Conservation (phyloP, 2,113 vertebrate genomes). For the Erpornis zantholeuca region DNA sequence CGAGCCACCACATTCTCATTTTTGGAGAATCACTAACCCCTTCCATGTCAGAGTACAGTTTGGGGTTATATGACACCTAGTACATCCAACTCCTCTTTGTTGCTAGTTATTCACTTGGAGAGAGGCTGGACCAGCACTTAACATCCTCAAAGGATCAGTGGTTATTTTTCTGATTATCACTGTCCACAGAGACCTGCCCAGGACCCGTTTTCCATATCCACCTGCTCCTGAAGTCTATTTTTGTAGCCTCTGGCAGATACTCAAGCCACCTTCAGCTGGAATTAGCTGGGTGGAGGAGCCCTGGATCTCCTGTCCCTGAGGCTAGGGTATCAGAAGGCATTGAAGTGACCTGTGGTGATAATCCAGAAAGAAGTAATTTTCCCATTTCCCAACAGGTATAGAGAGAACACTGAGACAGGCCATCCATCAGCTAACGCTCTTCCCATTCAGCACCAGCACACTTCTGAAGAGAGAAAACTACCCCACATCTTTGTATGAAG, state of each 20-base stretch:
- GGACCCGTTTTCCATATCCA: not conserved
- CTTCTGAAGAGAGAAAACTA: not conserved
- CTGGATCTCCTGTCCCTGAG: not conserved
- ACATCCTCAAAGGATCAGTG: not conserved
- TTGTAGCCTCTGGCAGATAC: not conserved
- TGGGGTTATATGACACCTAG: not conserved
- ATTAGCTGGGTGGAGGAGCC: not conserved
- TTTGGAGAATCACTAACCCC: not conserved
- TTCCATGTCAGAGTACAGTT: not conserved
- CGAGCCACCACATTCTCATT: not conserved
- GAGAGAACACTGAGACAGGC: rapidly evolving
- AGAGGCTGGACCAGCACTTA: not conserved
- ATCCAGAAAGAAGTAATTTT: not conserved
- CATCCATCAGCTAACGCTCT: not conserved
- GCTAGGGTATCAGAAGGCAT: not conserved
- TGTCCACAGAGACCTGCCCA: not conserved
- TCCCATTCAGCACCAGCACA: not conserved
- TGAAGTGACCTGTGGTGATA: not conserved
- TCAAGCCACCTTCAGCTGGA: not conserved
- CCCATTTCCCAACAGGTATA: not conserved
- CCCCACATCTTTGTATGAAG: not conserved
- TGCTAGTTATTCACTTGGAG: not conserved
- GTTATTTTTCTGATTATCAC: not conserved
- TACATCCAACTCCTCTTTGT: not conserved
- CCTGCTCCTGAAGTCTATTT: not conserved